Percentiles rank a stretch among this genome's conserved stretches.
Evolutionary conservation across 2,797 vertebrate genomes (phyloP).

Genomic region (Malacoctenus gilli): DNA sequence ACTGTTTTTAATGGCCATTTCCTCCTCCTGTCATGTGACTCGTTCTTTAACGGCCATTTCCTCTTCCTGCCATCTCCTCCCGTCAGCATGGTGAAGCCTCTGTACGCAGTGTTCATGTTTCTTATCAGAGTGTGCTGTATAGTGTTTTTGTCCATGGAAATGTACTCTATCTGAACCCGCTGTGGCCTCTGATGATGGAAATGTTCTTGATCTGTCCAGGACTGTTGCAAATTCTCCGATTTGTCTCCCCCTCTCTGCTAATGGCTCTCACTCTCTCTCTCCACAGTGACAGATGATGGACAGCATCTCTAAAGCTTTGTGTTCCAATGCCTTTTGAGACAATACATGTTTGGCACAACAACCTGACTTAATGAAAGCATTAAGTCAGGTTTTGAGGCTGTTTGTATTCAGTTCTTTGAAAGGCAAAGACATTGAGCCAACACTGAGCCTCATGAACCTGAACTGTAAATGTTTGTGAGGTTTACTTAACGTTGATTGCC

Average conservation of each 20-base stretch:
- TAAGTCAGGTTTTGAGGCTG: slow-evolving; percentile 62
- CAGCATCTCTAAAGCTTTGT: slow-evolving; percentile 79
- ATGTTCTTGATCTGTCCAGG: slow-evolving; percentile 69
- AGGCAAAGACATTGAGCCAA: slow-evolving; percentile 46
- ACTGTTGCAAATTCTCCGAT: slow-evolving; percentile 62
- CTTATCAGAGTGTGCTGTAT: slow-evolving; percentile 79
- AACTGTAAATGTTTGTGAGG: slow-evolving; percentile 39
- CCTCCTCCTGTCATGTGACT: slow-evolving; percentile 82
- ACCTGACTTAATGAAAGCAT: slow-evolving; percentile 63
- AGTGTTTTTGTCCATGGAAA: slow-evolving; percentile 84
- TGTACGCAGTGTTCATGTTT: slow-evolving; percentile 86
- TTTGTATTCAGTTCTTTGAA: slow-evolving; percentile 50
- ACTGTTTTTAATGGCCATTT: slow-evolving; percentile 82
- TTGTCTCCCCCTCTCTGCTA: slow-evolving; percentile 80
- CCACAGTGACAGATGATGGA: slow-evolving; percentile 82
- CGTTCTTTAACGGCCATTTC: slow-evolving; percentile 83
- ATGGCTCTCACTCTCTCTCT: slow-evolving; percentile 84
- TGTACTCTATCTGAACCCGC: slow-evolving; percentile 65
- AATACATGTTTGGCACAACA: slow-evolving; percentile 67
- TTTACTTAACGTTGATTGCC: slow-evolving; percentile 49
- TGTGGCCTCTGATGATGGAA: slow-evolving; percentile 76
- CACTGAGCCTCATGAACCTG: slow-evolving; percentile 39
- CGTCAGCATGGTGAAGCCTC: slow-evolving; percentile 88
- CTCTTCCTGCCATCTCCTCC: slow-evolving; percentile 85
- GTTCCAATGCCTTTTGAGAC: slow-evolving; percentile 77